Evolutionary conservation across 2,113 vertebrate species (phyloP).

Genomic region (Pomatorhinus ruficollis): DNA sequence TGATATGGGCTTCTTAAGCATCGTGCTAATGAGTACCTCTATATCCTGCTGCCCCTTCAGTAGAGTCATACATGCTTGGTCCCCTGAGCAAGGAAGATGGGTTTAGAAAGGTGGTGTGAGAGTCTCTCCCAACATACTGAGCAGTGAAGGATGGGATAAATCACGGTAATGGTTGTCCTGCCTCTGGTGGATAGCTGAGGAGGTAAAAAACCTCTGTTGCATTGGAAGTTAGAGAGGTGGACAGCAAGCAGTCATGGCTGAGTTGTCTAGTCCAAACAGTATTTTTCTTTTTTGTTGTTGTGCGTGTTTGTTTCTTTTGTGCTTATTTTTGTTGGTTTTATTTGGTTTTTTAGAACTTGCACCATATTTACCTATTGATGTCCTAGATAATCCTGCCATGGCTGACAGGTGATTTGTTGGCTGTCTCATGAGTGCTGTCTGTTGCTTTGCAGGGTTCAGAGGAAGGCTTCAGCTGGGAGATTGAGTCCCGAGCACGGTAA

Average conservation of each 20-base stretch:
- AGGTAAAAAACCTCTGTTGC: neutral
- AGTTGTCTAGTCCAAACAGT: neutral
- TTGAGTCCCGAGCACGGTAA: slow-evolving; percentile 74
- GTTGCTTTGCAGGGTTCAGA: slow-evolving; percentile 69
- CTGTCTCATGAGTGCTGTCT: neutral
- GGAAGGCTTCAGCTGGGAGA: slow-evolving; percentile 57
- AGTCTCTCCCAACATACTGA: neutral
- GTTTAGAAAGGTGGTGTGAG: neutral
- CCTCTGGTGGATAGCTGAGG: neutral
- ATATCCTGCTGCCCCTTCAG: neutral
- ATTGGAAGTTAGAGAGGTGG: neutral
- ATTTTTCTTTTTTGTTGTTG: neutral
- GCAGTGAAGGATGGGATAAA: neutral
- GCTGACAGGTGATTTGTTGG: neutral
- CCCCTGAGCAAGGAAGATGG: neutral
- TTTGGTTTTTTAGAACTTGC: neutral
- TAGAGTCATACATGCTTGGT: fast-evolving
- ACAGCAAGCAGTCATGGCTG: neutral
- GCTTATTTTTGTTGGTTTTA: neutral
- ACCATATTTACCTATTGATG: neutral
- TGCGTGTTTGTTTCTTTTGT: neutral
- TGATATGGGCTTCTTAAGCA: neutral
- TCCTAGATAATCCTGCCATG: neutral
- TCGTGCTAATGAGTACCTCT: fast-evolving
- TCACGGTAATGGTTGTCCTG: neutral